phyloP scores from a whole-genome alignment of 2,797 vertebrate genomes.

The Bucorvus abyssinicus region DNA sequence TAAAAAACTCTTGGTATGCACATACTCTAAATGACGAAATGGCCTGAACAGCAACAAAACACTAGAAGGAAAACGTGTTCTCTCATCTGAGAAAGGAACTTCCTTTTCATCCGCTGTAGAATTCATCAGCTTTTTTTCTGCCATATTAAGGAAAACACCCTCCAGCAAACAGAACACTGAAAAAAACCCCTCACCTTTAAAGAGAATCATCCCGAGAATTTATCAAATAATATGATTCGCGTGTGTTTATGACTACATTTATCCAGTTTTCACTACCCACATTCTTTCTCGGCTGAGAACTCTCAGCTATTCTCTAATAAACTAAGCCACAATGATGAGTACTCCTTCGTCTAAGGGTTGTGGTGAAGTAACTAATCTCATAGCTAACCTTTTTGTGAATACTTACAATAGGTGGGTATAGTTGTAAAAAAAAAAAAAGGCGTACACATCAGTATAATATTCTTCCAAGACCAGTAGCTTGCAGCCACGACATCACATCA shows the following conservation, averaged over 20 bases:
- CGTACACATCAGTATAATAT: not conserved
- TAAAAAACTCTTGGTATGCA: conserved; percentile 35
- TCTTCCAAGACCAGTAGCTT: conserved; percentile 43
- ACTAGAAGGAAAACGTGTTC: conserved; percentile 13
- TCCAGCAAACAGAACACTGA: not conserved
- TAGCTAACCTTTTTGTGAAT: conserved; percentile 26
- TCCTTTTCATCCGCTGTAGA: not conserved
- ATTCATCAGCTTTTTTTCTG: not conserved
- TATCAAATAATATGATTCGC: not conserved
- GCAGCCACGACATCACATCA: not conserved
- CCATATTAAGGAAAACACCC: not conserved
- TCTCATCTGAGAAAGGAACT: conserved; percentile 2
- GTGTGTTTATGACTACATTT: conserved; percentile 23
- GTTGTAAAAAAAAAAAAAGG: conserved; percentile 1
- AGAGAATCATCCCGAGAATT: conserved; percentile 43
- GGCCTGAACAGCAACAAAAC: conserved; percentile 34
- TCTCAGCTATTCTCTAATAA: conserved; percentile 54
- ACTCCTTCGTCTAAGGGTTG: conserved; percentile 45
- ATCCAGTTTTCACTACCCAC: not conserved
- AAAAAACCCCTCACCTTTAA: conserved; percentile 29
- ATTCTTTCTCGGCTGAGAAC: conserved; percentile 33
- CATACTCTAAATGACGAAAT: conserved; percentile 20
- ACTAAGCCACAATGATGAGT: conserved; percentile 43
- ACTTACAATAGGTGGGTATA: conserved; percentile 22
- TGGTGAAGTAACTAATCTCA: conserved; percentile 38